Evolutionary conservation across 2,797 vertebrate genomes (phyloP).

Genomic region (Gymnothorax reevesii): DNA sequence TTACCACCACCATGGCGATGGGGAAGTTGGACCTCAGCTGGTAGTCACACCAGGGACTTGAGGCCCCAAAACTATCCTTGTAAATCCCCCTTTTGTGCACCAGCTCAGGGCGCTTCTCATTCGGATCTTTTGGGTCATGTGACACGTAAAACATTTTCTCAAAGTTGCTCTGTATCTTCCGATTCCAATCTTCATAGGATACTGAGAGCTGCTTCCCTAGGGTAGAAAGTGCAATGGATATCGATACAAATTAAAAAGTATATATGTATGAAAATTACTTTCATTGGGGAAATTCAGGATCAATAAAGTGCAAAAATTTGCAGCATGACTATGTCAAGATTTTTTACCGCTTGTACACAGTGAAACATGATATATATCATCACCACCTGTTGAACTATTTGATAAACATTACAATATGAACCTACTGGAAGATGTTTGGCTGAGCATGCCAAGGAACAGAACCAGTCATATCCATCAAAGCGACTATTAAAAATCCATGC

Average conservation of each 20-base stretch:
- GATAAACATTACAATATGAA: neutral
- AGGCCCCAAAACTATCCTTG: constrained; percentile 90
- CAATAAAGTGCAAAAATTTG: neutral
- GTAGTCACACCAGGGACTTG: constrained; percentile 96
- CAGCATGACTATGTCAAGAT: neutral
- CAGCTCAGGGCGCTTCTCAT: constrained; percentile 79
- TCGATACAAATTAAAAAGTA: neutral
- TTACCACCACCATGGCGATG: constrained; percentile 94
- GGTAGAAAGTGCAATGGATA: constrained; percentile 26
- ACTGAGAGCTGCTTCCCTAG: constrained; percentile 73
- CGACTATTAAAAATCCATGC: neutral
- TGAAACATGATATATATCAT: neutral
- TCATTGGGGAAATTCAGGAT: neutral
- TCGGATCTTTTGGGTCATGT: constrained; percentile 71
- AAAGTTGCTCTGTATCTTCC: constrained; percentile 79
- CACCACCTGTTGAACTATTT: neutral
- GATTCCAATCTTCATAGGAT: constrained; percentile 81
- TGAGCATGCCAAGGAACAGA: neutral
- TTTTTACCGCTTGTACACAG: neutral
- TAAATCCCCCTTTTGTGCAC: constrained; percentile 93
- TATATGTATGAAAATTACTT: neutral
- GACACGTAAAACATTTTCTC: constrained; percentile 83
- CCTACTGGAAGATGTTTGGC: neutral
- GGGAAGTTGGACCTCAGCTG: constrained; percentile 94
- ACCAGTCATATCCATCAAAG: neutral